Conservation (phyloP, 2,113 vertebrate species). For the Dicentrarchus labrax region DNA sequence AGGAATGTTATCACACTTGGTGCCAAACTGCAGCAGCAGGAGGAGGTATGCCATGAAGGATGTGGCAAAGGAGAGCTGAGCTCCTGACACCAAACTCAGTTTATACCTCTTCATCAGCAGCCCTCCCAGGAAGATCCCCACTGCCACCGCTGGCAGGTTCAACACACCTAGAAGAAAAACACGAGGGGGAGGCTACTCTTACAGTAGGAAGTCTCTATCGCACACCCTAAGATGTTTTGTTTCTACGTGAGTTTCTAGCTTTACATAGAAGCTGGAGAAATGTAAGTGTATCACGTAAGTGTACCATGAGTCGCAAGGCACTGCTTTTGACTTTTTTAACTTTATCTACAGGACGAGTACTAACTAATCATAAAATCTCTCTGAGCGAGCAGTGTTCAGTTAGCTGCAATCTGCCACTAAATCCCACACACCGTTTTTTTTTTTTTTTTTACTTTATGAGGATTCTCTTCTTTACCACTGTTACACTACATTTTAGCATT, state of each 20-base stretch:
- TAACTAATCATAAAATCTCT: not conserved
- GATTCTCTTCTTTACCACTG: no score
- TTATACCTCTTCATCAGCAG: constrained; percentile 92
- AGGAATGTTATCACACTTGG: constrained; percentile 87
- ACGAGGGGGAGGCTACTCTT: no score
- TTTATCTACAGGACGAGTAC: not conserved
- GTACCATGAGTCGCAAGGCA: not conserved
- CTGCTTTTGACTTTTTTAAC: not conserved
- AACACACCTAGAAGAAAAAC: constrained; percentile 81
- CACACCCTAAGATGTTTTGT: no score
- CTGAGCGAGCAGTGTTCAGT: no score
- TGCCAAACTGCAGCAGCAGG: constrained; percentile 75
- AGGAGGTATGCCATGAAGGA: constrained; percentile 76
- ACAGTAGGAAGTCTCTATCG: no score
- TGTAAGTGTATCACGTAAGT: no score
- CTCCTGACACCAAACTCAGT: constrained; percentile 83
- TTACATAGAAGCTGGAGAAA: not conserved
- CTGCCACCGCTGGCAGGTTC: constrained; percentile 83
- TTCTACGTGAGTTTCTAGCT: not conserved
- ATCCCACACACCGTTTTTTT: no score
- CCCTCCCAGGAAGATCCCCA: constrained; percentile 91
- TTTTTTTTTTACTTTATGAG: no score
- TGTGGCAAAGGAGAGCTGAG: constrained; percentile 83
- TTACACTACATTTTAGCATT: no score
- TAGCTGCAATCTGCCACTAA: no score